Evolutionary conservation across 2,888 invertebrate species (phyloP).

Genomic region (Lysandra bellargus): DNA sequence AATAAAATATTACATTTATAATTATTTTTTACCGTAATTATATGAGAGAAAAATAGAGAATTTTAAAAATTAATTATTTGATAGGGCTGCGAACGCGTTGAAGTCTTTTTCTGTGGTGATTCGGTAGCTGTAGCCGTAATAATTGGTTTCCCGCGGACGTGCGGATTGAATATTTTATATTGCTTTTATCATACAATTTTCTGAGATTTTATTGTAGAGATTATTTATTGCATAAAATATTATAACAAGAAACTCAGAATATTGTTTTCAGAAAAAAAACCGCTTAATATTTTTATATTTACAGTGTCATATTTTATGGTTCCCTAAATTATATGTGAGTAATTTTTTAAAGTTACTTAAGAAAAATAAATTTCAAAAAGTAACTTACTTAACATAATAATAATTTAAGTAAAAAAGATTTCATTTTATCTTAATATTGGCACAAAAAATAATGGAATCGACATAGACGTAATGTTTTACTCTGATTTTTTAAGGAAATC

Average conservation of each 20-base stretch:
- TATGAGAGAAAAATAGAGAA: not conserved
- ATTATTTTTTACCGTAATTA: not conserved
- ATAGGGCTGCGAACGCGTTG: not conserved
- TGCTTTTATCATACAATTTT: not conserved
- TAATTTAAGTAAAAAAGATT: no score
- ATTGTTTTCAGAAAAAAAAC: not conserved
- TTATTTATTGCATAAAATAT: not conserved
- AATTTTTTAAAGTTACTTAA: no score
- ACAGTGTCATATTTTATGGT: not conserved
- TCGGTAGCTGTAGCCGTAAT: not conserved
- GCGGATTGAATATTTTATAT: not conserved
- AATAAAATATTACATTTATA: not conserved
- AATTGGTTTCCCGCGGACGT: not conserved
- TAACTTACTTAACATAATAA: no score
- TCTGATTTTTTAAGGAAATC: no score
- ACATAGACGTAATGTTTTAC: no score
- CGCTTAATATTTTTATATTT: not conserved
- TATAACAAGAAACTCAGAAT: not conserved
- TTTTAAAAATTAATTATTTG: not conserved
- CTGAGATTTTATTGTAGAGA: not conserved
- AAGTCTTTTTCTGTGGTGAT: slow-evolving; percentile 15
- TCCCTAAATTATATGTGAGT: no score
- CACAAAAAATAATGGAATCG: no score
- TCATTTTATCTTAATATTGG: no score
- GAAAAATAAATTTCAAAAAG: no score